A percentile compares a stretch with the other conserved stretches of the same genome.
Evolutionary conservation across 2,888 invertebrate genomes (phyloP).

Genomic region (Diaperis boleti): DNA sequence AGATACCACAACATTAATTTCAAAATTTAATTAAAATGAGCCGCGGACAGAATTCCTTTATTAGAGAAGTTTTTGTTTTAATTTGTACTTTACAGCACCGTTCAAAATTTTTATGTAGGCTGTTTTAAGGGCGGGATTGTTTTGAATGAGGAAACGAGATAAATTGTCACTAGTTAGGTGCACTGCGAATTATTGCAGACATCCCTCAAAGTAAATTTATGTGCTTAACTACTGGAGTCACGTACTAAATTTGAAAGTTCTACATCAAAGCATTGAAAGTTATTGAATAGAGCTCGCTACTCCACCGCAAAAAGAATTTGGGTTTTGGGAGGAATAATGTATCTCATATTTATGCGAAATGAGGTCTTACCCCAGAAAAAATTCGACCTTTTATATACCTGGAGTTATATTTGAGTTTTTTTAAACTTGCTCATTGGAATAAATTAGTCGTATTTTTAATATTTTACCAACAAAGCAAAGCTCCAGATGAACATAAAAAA

Average conservation of each 20-base stretch:
- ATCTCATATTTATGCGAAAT: too few species aligned
- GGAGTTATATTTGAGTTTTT: too few species aligned
- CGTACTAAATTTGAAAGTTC: slow-evolving; percentile 23
- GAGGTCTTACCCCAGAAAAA: too few species aligned
- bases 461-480: too few species aligned
- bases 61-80: neutral
- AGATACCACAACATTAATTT: neutral
- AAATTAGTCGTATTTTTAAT: too few species aligned
- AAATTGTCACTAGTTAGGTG: slow-evolving; percentile 11
- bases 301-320: slow-evolving; percentile 3
- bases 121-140: neutral
- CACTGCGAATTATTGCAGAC: slow-evolving; percentile 9
- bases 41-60: neutral
- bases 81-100: too few species aligned
- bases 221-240: slow-evolving; percentile 17
- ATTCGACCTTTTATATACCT: too few species aligned
- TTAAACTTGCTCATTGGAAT: too few species aligned
- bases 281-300: slow-evolving; percentile 16
- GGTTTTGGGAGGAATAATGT: too few species aligned
- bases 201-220: slow-evolving; percentile 12
- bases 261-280: slow-evolving; percentile 24
- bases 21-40: slow-evolving; percentile 21
- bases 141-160: neutral
- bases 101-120: too few species aligned
- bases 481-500: too few species aligned